phyloP scores from a whole-genome alignment of 2,113 vertebrate genomes.

The Lycaon pictus region DNA sequence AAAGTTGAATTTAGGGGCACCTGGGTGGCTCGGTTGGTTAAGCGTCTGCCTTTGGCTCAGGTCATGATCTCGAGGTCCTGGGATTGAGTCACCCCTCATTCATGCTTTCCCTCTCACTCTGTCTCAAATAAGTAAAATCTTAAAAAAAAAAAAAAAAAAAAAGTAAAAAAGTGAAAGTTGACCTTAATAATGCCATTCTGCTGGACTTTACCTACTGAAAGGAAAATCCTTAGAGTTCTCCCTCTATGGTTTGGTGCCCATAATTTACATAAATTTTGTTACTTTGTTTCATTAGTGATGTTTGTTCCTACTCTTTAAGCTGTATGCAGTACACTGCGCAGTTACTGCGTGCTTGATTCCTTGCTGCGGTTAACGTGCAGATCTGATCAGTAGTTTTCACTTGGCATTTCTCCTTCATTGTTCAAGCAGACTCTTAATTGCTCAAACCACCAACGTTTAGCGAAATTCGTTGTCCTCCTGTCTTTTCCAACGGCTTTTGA shows the following conservation, averaged over 20 bases:
- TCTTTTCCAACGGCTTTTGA: not conserved
- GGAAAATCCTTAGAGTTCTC: not conserved
- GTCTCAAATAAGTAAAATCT: not conserved
- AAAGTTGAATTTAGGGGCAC: not conserved
- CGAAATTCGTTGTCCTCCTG: not conserved
- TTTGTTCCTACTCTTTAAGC: not conserved
- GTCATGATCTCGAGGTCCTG: not conserved
- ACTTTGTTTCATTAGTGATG: not conserved
- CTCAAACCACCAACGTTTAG: not conserved
- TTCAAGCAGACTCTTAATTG: not conserved
- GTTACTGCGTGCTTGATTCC: too few relatives aligned
- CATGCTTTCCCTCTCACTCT: not conserved
- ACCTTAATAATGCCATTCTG: not conserved
- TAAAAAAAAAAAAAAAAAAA: not conserved
- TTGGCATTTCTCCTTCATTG: not conserved
- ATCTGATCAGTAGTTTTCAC: not conserved
- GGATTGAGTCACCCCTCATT: not conserved
- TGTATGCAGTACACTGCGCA: accelerated
- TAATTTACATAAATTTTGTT: too few relatives aligned
- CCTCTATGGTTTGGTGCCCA: not conserved
- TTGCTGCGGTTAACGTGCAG: not conserved
- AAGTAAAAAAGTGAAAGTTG: not conserved
- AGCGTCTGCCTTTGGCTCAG: not conserved
- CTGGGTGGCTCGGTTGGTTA: not conserved
- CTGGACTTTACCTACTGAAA: not conserved